Conservation (phyloP, 1,140 invertebrate species). For the Drosophila sucinea region DNA sequence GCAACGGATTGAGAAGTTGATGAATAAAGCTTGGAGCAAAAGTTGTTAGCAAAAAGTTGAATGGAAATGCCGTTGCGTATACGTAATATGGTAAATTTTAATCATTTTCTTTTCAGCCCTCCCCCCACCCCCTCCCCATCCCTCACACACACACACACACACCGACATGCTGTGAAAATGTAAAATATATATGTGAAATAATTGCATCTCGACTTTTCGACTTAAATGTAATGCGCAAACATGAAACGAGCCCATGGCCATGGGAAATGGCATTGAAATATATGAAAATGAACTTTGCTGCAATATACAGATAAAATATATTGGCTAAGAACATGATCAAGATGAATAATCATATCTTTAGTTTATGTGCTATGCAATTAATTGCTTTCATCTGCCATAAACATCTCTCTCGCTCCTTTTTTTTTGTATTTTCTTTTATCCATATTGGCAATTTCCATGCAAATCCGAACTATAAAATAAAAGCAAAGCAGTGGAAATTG, state of each 20-base stretch:
- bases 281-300: not conserved
- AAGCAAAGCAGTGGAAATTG: constrained; percentile 25
- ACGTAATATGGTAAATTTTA: constrained; percentile 36
- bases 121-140: not conserved
- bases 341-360: not conserved
- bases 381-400: not conserved
- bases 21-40: constrained; percentile 26
- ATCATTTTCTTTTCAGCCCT: not conserved
- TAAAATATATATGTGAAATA: not conserved
- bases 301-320: not conserved
- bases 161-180: not conserved
- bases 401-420: not conserved
- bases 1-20: constrained; percentile 51
- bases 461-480: not conserved
- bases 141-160: not conserved
- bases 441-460: not conserved
- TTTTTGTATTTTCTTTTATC: not conserved
- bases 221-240: constrained; percentile 20
- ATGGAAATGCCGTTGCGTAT: constrained; percentile 61
- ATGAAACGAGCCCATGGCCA: not conserved
- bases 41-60: constrained; percentile 21
- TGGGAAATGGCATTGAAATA: not conserved
- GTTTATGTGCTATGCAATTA: not conserved
- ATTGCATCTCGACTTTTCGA: constrained; percentile 10
- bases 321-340: not conserved